Base-by-base conservation (phyloP, 2,797 vertebrate species). In the Hephaestus fuliginosus region DNA sequence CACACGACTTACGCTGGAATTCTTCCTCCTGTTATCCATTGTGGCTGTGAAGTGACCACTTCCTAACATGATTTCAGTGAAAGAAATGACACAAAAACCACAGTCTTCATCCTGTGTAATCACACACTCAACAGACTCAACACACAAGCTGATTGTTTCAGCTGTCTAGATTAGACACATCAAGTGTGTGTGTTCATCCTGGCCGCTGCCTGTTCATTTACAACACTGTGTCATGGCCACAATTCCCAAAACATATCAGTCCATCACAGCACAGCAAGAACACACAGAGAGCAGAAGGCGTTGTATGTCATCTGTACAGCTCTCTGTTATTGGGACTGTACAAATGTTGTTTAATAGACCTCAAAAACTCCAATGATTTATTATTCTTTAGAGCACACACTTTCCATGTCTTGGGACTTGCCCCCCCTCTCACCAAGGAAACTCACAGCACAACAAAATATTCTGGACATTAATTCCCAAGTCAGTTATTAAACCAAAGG, bases 401-500 rank as follows among this genome's bases (percentile, higher is more conserved):
- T 66, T 43, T 11, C 22, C 33, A 64, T 41, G 25, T 63, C 43
- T 25, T 25, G 4, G 55, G 61, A 53, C 28, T 61, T 17, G 65
- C 12, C 8, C 5, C 1, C 17, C 36, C 30, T 17, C 53, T 36
- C 39, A n/a, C 30, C 17, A 22, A 43, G 14, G 18, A 65, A 25
- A 64, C 22, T 5, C 22, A 62, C 48, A 52, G 3, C 8, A 36
- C 28, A 73, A 51, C 30, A 62, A 46, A 60, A 74, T 56, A 68
- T 15, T 20, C 20, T 5, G 36, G 18, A 2, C 56, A 49, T 36
- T n/a, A 15, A 30, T 6, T 57, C 41, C 39, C 0, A 13, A 46
- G 46, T 65, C 28, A 15, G 20, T 36, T 62, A 13, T 55, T 68
- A 8, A 17, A 73, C 44, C 39, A 30, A 17, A 10, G 10, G 13